These are phyloP conservation scores for Hippolais icterina DNA, from an alignment of 2,113 vertebrate species.

Conservation along the genomic window DNA sequence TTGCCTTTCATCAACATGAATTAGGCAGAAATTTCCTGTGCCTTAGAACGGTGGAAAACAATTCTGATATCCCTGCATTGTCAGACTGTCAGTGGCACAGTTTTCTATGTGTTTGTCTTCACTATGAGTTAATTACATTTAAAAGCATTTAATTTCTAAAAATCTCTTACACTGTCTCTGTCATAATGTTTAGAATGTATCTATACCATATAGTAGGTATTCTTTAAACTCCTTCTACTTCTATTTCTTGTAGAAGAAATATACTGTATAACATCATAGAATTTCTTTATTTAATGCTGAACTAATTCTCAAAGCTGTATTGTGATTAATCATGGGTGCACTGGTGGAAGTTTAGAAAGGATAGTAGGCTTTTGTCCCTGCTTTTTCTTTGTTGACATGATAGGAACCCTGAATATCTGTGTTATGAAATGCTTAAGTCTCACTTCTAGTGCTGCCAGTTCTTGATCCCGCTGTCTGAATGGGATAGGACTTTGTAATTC, in stretches of 20 bases:
- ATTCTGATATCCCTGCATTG: background rate
- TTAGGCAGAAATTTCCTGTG: background rate
- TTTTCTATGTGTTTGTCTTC: background rate
- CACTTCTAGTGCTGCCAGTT: background rate
- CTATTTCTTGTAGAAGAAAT: background rate
- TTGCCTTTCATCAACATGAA: background rate
- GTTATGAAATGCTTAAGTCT: background rate
- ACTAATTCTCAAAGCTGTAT: background rate
- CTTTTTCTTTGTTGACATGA: background rate
- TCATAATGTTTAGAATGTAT: slow-evolving; percentile 44
- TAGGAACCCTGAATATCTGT: background rate
- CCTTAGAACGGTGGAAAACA: background rate
- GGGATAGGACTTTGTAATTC: background rate
- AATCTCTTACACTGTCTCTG: background rate
- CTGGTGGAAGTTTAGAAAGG: background rate
- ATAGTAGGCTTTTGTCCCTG: background rate
- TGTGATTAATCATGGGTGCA: background rate
- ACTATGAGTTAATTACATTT: slow-evolving; percentile 20
- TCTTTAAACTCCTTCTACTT: background rate
- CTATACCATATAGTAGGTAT: background rate
- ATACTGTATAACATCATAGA: background rate
- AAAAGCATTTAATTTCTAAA: slow-evolving; percentile 23
- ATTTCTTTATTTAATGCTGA: background rate
- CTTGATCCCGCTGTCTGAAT: background rate
- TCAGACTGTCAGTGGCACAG: background rate